phyloP scores from a whole-genome alignment of 2,797 vertebrate genomes.

The Fratercula arctica region DNA sequence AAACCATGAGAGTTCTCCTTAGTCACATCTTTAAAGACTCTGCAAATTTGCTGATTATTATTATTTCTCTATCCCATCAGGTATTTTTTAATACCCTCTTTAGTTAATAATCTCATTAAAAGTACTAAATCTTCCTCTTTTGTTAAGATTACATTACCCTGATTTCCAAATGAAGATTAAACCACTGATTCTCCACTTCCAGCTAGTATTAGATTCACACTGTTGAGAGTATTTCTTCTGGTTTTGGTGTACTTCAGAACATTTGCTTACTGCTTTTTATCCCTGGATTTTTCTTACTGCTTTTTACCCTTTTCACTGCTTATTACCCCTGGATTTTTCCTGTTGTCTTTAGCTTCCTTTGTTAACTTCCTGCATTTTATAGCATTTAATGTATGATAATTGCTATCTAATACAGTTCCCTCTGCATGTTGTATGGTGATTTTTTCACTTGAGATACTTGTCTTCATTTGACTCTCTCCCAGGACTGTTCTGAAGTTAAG shows the following conservation, averaged over 20 bases:
- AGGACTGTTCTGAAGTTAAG: neutral
- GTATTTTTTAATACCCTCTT: neutral
- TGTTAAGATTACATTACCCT: neutral
- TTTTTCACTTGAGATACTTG: neutral
- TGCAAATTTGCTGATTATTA: neutral
- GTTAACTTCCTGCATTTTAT: neutral
- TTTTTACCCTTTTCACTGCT: neutral
- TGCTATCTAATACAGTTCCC: neutral
- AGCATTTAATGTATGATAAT: neutral
- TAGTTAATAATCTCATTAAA: neutral
- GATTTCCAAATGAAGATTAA: neutral
- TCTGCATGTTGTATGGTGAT: neutral
- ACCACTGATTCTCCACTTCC: neutral
- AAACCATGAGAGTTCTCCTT: neutral
- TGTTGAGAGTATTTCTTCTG: neutral
- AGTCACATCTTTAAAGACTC: neutral
- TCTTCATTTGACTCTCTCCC: neutral
- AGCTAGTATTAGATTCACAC: neutral
- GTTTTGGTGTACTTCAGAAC: neutral
- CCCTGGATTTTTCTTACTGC: neutral
- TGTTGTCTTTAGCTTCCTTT: neutral
- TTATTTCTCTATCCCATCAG: neutral
- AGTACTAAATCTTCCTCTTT: neutral
- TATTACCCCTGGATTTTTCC: neutral
- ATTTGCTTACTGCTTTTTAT: neutral